Evolutionary conservation across 2,797 vertebrate genomes (phyloP).

Genomic region (Fistularia commersonii): DNA sequence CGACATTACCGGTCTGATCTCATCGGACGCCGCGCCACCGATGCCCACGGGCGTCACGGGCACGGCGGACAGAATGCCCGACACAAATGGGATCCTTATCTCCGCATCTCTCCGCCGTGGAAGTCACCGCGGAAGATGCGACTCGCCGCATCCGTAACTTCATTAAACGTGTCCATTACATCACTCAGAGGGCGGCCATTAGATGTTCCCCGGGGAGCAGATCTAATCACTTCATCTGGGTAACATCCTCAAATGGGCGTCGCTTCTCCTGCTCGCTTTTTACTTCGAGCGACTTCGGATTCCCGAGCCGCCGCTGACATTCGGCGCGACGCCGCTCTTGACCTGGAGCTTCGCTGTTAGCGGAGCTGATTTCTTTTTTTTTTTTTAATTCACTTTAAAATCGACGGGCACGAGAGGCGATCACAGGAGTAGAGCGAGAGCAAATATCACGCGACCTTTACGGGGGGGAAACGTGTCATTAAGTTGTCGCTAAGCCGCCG

Average conservation of each 20-base stretch:
- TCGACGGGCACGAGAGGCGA: conserved; percentile 2
- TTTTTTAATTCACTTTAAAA: conserved; percentile 14
- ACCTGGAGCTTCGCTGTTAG: too few relatives aligned
- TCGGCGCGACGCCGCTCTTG: too few relatives aligned
- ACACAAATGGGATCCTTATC: conserved; percentile 63
- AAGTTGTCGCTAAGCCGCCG: conserved; percentile 51
- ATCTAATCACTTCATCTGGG: conserved; percentile 58
- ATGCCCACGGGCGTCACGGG: conserved; percentile 28
- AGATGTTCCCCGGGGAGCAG: conserved; percentile 41
- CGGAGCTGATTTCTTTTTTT: background rate
- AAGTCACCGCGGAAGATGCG: conserved; percentile 47
- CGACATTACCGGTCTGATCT: conserved; percentile 63
- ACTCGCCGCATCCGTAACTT: conserved; percentile 56
- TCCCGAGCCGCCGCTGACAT: too few relatives aligned
- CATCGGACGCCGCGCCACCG: conserved; percentile 50
- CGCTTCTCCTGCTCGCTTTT: conserved; percentile 19
- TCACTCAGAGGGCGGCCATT: conserved; percentile 52
- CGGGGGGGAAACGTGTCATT: conserved; percentile 27
- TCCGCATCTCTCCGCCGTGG: conserved; percentile 49
- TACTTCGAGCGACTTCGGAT: conserved; percentile 1
- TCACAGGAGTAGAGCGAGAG: conserved; percentile 4
- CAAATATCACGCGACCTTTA: conserved; percentile 30
- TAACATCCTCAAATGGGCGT: conserved; percentile 44
- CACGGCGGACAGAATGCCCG: conserved; percentile 27
- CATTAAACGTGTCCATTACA: conserved; percentile 68